phyloP scores from a whole-genome alignment of 1,140 invertebrate genomes.

The Ceratina calcarata region DNA sequence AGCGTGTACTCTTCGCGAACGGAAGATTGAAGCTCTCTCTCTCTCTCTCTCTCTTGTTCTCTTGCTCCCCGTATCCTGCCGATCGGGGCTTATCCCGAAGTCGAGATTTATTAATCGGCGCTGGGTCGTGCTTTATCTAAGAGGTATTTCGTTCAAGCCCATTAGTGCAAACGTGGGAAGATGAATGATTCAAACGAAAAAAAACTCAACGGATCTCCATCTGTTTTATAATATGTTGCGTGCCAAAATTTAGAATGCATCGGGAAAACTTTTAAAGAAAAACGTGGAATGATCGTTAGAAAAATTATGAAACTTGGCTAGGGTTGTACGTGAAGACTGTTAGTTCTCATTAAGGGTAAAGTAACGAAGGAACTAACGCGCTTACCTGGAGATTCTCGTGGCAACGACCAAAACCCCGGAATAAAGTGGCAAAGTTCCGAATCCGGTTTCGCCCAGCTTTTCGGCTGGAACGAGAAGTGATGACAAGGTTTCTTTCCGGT shows the following conservation, averaged over 20 bases:
- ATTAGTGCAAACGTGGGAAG: too few relatives aligned
- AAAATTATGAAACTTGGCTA: conserved; percentile 2
- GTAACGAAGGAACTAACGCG: conserved; percentile 29
- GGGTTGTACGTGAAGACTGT: conserved; percentile 11
- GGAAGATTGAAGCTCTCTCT: conserved; percentile 29
- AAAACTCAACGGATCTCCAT: neutral
- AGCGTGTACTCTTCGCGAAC: conserved; percentile 35
- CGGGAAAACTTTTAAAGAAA: neutral
- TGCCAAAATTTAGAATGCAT: too few relatives aligned
- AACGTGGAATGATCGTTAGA: neutral
- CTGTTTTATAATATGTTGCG: too few relatives aligned
- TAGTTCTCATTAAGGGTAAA: conserved; percentile 33
- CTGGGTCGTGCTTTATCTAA: neutral
- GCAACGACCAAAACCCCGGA: neutral
- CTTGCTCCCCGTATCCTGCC: neutral
- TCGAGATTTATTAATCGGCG: conserved; percentile 19
- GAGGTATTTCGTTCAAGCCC: neutral
- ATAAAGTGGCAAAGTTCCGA: conserved; percentile 30
- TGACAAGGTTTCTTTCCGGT: conserved; percentile 17
- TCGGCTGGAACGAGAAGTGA: conserved; percentile 29
- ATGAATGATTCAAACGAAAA: neutral
- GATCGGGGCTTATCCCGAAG: conserved; percentile 18
- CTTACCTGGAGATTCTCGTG: conserved; percentile 6
- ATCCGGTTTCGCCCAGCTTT: conserved; percentile 14
- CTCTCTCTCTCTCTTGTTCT: neutral